Evolutionary conservation across 2,797 vertebrate genomes (phyloP).

Genomic region (Moxostoma hubbsi): DNA sequence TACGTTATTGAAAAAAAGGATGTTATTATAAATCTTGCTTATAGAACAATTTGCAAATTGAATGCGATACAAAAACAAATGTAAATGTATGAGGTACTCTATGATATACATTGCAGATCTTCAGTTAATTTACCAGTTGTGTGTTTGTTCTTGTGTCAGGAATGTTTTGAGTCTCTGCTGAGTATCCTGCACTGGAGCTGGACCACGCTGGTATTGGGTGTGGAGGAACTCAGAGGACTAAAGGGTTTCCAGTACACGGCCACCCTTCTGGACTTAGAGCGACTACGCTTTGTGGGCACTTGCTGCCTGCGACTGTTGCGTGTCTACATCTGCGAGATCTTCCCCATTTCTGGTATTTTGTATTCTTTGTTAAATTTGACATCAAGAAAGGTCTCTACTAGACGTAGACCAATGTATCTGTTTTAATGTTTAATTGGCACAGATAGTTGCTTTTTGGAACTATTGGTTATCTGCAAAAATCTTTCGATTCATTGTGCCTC

Average conservation of each 20-base stretch:
- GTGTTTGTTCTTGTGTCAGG: conserved; percentile 71
- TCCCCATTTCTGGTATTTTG: conserved; percentile 91
- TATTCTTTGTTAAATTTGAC: neutral
- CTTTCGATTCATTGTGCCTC: too few relatives aligned
- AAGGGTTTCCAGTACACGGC: conserved; percentile 99
- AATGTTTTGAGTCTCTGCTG: conserved; percentile 96
- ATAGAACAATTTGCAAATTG: too few relatives aligned
- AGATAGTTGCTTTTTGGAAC: too few relatives aligned
- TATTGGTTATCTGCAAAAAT: too few relatives aligned
- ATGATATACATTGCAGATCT: neutral
- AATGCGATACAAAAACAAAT: too few relatives aligned
- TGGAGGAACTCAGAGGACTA: conserved; percentile 94
- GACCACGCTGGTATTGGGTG: conserved; percentile 96
- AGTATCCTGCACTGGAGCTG: conserved; percentile 99
- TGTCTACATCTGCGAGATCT: conserved; percentile 98
- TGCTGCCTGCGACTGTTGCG: conserved; percentile 94
- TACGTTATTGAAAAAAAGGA: too few relatives aligned
- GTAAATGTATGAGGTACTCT: too few relatives aligned
- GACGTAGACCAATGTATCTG: neutral
- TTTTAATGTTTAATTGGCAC: neutral
- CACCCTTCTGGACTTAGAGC: conserved; percentile 94
- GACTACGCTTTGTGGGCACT: conserved; percentile 94
- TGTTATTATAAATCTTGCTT: too few relatives aligned
- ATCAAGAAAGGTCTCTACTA: too few relatives aligned
- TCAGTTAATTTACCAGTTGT: neutral